Evolutionary conservation across 30 jellyfish, hydroid and myxozoan genomes (phyloP), one percentile per base, ranked within the genome.

Genomic region (Clytia hemisphaerica): DNA sequence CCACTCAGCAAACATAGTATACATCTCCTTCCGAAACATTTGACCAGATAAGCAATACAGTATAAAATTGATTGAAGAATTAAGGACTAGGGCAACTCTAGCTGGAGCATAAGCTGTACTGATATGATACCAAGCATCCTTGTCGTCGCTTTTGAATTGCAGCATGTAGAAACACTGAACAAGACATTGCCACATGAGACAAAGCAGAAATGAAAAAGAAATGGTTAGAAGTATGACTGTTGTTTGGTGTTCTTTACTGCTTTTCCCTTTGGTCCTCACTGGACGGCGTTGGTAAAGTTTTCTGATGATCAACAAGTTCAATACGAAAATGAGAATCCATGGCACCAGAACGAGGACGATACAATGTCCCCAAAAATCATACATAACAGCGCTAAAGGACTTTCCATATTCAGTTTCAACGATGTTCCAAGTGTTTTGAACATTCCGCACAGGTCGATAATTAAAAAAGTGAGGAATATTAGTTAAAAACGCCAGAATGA

Each of bases 311-410:
- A 82, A 88, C 14, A 77, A 69, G 46, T 84, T 84, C 77, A 66
- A 76, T 37, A 72, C 42, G 53, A 86, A 87, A 3, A 84, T 72
- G 46, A 76, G 34, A 33, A 76, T 76, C 95, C 95, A 84, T 1
- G 95, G 93, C 9, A 80, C 83, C 34, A 84, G 64, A 12, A 84
- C 95, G 28, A 84, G 83, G 44, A 84, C 47, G 69, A 84, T 83
- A 61, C 95, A 83, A 42, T 83, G 95, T 26, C 66, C 95, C 95
- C 92, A 75, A 51, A 83, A 83, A 34, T 84, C 95, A 45, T 84
- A 84, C 22, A 34, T 34, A 38, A 27, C 24, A 9, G 95, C 93
- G 44, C 71, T 71, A 27, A 51, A 48, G 19, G 79, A 46, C 33
- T 60, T 50, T 4, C 84, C 92, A 60, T 83, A 83, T 1, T 74